A percentile compares a stretch with the other conserved stretches of the same genome.
These are phyloP conservation scores for Oxycera nigricornis DNA, from an alignment of 2,888 invertebrate genomes.

Conservation along the genomic window DNA sequence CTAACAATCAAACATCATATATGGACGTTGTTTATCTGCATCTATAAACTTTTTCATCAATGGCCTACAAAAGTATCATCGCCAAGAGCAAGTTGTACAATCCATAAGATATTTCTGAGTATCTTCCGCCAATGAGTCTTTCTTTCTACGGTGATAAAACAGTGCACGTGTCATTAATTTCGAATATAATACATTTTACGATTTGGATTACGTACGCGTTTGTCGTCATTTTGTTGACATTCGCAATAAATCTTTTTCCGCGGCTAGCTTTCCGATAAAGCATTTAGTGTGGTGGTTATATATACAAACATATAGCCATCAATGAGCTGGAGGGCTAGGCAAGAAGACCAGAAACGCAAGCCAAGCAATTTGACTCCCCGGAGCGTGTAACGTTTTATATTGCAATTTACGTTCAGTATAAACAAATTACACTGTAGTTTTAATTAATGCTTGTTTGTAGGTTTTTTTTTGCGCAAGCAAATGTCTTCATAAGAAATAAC, in stretches of 20 bases:
- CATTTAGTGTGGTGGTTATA: neutral
- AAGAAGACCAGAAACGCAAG: too few species aligned
- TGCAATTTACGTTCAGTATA: neutral
- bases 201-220: conserved; percentile 12
- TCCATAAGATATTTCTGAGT: too few species aligned
- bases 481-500: too few species aligned
- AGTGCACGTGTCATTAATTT: conserved; percentile 31
- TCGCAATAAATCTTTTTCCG: conserved; percentile 24
- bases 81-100: too few species aligned
- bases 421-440: neutral
- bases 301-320: neutral
- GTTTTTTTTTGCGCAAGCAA: too few species aligned
- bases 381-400: neutral
- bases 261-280: neutral
- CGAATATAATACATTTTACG: conserved; percentile 23
- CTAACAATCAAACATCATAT: too few species aligned
- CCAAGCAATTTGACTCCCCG: neutral
- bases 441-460: neutral
- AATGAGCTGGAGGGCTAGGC: too few species aligned
- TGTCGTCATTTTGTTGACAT: conserved; percentile 24
- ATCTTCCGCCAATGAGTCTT: too few species aligned
- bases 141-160: too few species aligned
- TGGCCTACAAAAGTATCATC: too few species aligned
- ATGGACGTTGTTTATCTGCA: too few species aligned
- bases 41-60: too few species aligned